Conservation (phyloP, 1,140 invertebrate genomes). For the Ylistrum balloti region DNA sequence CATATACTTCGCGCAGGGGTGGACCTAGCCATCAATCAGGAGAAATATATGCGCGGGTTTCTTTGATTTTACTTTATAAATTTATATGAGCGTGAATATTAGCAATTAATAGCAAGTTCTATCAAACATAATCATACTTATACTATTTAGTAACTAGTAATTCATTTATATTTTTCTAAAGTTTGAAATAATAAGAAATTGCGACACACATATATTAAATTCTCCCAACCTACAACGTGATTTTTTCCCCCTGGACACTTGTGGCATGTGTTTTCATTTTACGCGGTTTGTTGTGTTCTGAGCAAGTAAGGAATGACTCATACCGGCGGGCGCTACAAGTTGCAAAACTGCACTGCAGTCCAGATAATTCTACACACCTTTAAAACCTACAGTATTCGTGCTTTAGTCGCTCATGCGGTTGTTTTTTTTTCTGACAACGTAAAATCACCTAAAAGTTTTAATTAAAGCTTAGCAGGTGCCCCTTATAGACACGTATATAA, state of each 20-base stretch:
- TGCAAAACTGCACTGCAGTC: conserved; percentile 25
- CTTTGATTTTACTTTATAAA: not conserved
- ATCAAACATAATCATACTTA: no score
- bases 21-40: conserved; percentile 63
- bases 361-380: conserved; percentile 19
- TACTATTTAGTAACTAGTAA: no score
- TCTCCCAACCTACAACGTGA: not conserved
- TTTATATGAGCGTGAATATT: not conserved
- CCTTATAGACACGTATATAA: not conserved
- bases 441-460: not conserved
- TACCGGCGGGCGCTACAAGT: conserved; percentile 36
- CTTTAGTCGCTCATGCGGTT: not conserved
- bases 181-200: not conserved
- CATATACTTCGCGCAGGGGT: conserved; percentile 90
- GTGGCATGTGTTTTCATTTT: conserved; percentile 38
- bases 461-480: conserved; percentile 13
- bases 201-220: conserved; percentile 26
- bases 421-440: not conserved
- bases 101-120: not conserved
- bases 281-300: conserved; percentile 27
- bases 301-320: conserved; percentile 21
- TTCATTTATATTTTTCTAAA: no score
- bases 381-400: not conserved
- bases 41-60: conserved; percentile 42
- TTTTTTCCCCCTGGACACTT: conserved; percentile 32